These are phyloP conservation scores for Neocloeon triangulifer DNA, from an alignment of 1,140 invertebrate species.

Conservation along the genomic window DNA sequence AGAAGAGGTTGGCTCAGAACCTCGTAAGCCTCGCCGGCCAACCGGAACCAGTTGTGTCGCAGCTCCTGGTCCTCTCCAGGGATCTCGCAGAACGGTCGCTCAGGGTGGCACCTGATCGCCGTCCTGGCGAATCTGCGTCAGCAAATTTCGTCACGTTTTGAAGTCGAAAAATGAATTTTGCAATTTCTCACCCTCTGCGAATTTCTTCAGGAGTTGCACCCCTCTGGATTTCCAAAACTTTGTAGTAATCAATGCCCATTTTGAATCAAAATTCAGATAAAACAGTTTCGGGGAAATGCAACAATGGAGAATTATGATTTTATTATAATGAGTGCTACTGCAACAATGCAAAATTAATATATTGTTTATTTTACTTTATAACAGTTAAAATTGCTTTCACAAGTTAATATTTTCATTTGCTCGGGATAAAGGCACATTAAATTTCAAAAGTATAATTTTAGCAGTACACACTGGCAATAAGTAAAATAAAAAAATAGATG, in stretches of 20 bases:
- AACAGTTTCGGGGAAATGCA: too few relatives aligned
- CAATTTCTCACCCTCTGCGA: conserved; percentile 34
- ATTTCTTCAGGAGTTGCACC: conserved; percentile 43
- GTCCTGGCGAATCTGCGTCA: not conserved
- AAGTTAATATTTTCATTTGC: too few relatives aligned
- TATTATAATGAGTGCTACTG: too few relatives aligned
- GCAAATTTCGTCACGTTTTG: not conserved
- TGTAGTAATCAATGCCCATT: conserved; percentile 58
- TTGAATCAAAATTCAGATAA: too few relatives aligned
- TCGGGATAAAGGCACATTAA: too few relatives aligned
- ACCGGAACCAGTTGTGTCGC: conserved; percentile 13
- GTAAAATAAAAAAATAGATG: too few relatives aligned
- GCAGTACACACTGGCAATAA: too few relatives aligned
- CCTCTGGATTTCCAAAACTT: conserved; percentile 39
- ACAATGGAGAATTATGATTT: too few relatives aligned
- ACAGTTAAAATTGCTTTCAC: too few relatives aligned
- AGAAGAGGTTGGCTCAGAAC: conserved; percentile 43
- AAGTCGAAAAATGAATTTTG: conserved; percentile 2
- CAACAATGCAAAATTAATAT: too few relatives aligned
- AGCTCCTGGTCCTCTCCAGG: conserved; percentile 35
- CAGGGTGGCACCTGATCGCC: not conserved
- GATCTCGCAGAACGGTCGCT: conserved; percentile 36
- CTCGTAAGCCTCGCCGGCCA: conserved; percentile 54
- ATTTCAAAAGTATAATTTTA: too few relatives aligned
- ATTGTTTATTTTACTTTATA: too few relatives aligned